Base-by-base conservation (phyloP, 2,888 invertebrate species). In the Mesoligia furuncula region DNA sequence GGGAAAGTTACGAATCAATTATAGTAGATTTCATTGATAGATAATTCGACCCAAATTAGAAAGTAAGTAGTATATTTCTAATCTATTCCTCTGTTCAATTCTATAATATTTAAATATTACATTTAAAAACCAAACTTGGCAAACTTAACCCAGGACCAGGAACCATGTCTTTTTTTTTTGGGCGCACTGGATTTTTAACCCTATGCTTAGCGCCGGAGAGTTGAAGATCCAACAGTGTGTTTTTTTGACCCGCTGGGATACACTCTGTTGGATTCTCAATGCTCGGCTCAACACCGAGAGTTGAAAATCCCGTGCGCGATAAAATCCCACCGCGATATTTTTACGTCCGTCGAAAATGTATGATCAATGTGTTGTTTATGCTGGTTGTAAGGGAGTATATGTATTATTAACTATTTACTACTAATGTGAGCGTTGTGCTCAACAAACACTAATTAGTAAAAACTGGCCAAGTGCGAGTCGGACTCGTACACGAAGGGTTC, bases 361-460 rank as follows among this genome's bases (percentile, higher is more conserved):
- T n/a, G n/a, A n/a, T 9, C 7, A 66, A 42, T 42, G 11, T 66
- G 42, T 20, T 20, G 39, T 13, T 20, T 42, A 6, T 11, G 2
- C n/a, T 20, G 7, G 13, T 48, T 24, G 67, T 67, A 45, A 20
- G 7, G 11, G 13, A 1, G 8, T 31, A 39, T 5, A 8, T 8
- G 11, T 57, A 36, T 45, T n/a, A 48, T 39, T 75, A 7, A 45
- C 27, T 36, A 61, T 45, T 48, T 39, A 61, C 54, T 36, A n/a
- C 20, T 13, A 31, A 11, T n/a, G 17, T 17, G 77, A 75, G 4
- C 4, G 8, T 20, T 11, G 5, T 54, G 1, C 13, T 51, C 51
- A 1, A 45, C 57, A n/a, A 59, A 75, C 36, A 75, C 45, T 45
- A 13, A 45, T 45, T n/a, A n/a, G n/a, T n/a, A n/a, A n/a, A n/a